phyloP scores from a whole-genome alignment of 1,140 invertebrate species.

The Pissodes strobi region DNA sequence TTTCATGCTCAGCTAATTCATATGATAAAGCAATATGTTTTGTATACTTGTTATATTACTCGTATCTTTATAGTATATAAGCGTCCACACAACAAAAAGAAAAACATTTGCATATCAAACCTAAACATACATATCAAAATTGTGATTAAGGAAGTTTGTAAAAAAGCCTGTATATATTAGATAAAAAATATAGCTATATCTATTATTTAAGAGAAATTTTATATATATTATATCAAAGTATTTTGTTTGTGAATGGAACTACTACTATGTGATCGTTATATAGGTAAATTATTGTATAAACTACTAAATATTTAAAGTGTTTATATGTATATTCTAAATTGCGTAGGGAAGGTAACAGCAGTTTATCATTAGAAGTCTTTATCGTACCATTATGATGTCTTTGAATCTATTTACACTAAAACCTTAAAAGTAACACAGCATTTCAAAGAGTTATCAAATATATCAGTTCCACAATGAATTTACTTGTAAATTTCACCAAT shows the following conservation, averaged over 20 bases:
- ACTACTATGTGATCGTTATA: constrained; percentile 17
- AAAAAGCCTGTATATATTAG: neutral
- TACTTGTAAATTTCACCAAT: too few species aligned
- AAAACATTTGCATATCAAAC: constrained; percentile 39
- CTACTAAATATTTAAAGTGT: neutral
- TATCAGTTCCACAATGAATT: too few species aligned
- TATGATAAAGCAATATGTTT: neutral
- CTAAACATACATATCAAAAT: constrained; percentile 40
- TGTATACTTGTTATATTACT: constrained; percentile 7
- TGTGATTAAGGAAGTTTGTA: constrained; percentile 27
- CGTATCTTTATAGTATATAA: neutral
- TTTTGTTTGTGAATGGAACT: neutral
- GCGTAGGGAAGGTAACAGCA: neutral
- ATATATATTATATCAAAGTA: constrained; percentile 1
- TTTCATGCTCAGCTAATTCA: neutral
- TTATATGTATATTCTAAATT: neutral
- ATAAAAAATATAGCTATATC: too few species aligned
- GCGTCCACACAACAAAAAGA: constrained; percentile 17
- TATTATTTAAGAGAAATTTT: neutral
- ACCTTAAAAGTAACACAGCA: too few species aligned
- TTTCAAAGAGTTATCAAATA: too few species aligned
- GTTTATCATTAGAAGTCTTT: too few species aligned
- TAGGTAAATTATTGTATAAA: neutral
- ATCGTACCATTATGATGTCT: too few species aligned
- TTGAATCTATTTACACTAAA: too few species aligned